Evolutionary conservation across 1,140 invertebrate species (phyloP), one percentile per base, ranked within the genome.

Genomic region (Littorina saxatilis): DNA sequence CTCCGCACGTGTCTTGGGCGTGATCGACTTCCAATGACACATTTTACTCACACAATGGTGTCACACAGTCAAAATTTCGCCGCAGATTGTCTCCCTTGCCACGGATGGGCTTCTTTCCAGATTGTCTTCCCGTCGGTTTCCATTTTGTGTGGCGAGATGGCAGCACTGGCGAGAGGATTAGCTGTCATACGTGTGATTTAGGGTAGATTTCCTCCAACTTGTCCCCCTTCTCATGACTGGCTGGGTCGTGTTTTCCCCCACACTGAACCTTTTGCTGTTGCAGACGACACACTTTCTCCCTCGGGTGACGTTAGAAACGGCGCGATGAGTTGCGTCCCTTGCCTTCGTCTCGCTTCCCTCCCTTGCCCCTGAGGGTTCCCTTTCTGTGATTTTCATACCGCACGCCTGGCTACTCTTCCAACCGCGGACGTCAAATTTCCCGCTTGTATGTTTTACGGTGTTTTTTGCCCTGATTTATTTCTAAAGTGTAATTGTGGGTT

Each of bases 161-260:
- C 23, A 13, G 13, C 32, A 23, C 20, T 17, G 17, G 17, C 17
- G 68, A 20, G 68, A 17, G 40, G 68, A 72, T 72, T 72, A 72
- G 68, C 68, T 72, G 68, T 72, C 68, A 72, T 72, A 72, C 23
- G 37, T 39, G 68, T 72, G 68, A 72, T 72, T 72, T 72, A 72
- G 68, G 68, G 68, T 40, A 40, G 37, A 40, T 72, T 72, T 39
- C 35, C 7, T 43, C 27, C 68, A 43, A 40, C 17, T 39, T 37
- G 15, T 17, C 2, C 23, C 68, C 27, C 68, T 20, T 72, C 40
- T 37, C 35, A 40, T n/a, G 17, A 20, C 68, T 40, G 68, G 29
- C 15, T 72, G 35, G 1, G 17, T 37, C 32, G 37, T 4, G 58
- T 61, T 61, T 61, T 72, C 15, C 35, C 32, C 68, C 40, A 72